Percentiles rank a stretch among this genome's conserved stretches.
Conservation (phyloP, 1,140 invertebrate species). For the Drosophila hydei region DNA sequence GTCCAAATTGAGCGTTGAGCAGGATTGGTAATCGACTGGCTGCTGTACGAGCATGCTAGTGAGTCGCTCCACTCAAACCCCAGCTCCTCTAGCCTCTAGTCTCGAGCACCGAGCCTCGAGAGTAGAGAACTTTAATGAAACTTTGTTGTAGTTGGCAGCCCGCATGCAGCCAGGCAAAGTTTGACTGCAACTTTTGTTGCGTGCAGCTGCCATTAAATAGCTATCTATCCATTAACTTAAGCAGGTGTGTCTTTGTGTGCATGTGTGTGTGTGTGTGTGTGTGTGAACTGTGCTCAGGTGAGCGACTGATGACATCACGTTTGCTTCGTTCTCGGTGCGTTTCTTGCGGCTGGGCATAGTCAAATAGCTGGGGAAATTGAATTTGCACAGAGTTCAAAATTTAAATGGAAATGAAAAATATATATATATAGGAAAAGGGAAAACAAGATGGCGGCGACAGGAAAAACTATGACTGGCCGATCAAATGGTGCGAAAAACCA, state of each 20-base stretch:
- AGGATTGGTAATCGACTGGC: constrained; percentile 26
- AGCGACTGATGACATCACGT: constrained; percentile 38
- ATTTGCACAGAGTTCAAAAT: constrained; percentile 41
- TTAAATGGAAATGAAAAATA: constrained; percentile 22
- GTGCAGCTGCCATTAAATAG: constrained; percentile 55
- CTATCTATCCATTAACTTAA: constrained; percentile 54
- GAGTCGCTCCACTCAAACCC: background rate
- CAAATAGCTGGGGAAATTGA: constrained; percentile 43
- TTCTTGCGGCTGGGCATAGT: constrained; percentile 10
- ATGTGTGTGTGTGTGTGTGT: constrained; percentile 5
- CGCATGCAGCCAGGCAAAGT: constrained; percentile 38
- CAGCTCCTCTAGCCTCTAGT: background rate
- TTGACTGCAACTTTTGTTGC: constrained; percentile 55
- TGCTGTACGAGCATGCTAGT: constrained; percentile 1
- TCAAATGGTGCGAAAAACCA: constrained; percentile 58
- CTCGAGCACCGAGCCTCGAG: background rate
- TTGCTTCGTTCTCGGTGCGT: background rate
- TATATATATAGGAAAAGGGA: background rate
- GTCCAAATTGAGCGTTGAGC: constrained; percentile 40
- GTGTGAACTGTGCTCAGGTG: constrained; percentile 17
- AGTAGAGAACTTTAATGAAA: constrained; percentile 38
- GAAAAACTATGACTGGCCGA: constrained; percentile 45
- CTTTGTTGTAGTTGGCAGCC: constrained; percentile 43
- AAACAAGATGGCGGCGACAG: background rate
- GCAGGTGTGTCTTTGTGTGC: constrained; percentile 21